These are phyloP conservation scores for Cliona cf. orientalis DNA, from an alignment of 37 sponge, comb jelly and placozoan species.

Conservation along the genomic window DNA sequence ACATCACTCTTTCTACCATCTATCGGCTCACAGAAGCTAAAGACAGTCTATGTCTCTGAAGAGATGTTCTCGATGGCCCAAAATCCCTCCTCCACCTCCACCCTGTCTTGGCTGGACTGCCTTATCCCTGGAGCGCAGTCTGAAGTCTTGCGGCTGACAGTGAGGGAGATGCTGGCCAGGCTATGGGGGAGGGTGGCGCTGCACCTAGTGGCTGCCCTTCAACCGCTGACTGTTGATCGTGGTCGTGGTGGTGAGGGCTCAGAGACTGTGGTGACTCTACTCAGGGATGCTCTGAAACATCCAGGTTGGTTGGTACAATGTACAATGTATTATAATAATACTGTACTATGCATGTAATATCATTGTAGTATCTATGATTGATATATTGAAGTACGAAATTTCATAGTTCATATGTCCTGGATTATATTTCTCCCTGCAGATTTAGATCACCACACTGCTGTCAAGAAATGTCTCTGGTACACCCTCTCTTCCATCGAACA, in stretches of 20 bases:
- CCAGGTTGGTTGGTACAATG: not conserved
- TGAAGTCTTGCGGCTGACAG: constrained; percentile 11
- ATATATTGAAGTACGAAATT: no score
- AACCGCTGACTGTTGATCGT: constrained; percentile 9
- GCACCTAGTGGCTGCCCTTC: not conserved
- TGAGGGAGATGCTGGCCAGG: not conserved
- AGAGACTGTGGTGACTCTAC: not conserved
- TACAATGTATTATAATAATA: not conserved
- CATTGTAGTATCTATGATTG: no score
- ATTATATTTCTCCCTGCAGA: not conserved
- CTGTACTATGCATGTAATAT: no score
- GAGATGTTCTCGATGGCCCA: constrained; percentile 19
- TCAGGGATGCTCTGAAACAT: not conserved
- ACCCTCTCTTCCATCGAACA: not conserved
- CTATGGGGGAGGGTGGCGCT: constrained; percentile 25
- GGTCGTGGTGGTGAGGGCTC: not conserved
- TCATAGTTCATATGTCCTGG: no score
- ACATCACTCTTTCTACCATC: not conserved
- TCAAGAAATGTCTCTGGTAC: constrained; percentile 8
- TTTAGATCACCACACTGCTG: constrained; percentile 6
- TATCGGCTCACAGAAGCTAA: not conserved
- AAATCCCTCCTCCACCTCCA: no score
- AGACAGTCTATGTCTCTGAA: constrained; percentile 19
- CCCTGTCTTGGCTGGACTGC: constrained; percentile 29
- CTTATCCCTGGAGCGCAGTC: constrained; percentile 45